Percentiles rank a stretch among this genome's conserved stretches.
phyloP scores from a whole-genome alignment of 2,797 vertebrate species.

The Schizopygopsis malacanthus region DNA sequence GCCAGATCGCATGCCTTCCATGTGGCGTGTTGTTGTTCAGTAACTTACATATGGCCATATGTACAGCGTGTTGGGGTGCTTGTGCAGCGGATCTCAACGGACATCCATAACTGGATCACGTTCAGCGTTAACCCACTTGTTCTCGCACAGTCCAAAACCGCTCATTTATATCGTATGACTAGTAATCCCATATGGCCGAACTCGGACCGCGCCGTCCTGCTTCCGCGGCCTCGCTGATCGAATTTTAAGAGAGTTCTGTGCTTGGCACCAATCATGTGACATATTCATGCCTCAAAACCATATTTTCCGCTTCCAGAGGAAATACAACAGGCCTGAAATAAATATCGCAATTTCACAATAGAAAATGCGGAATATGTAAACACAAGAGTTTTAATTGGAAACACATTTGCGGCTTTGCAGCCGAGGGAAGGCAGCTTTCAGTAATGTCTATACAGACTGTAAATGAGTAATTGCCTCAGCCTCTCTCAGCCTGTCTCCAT shows the following conservation, averaged over 20 bases:
- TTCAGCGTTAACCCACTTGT: slow-evolving; percentile 41
- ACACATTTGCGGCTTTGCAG: slow-evolving; percentile 72
- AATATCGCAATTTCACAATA: slow-evolving; percentile 75
- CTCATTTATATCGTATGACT: slow-evolving; percentile 41
- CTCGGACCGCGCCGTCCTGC: neutral
- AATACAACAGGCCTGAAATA: slow-evolving; percentile 67
- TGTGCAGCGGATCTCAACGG: slow-evolving; percentile 24
- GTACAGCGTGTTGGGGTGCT: slow-evolving; percentile 29
- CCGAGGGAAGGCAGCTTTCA: slow-evolving; percentile 58
- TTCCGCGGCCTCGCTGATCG: slow-evolving; percentile 13
- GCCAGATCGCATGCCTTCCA: slow-evolving; percentile 27
- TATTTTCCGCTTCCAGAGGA: slow-evolving; percentile 64
- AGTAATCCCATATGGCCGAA: slow-evolving; percentile 37
- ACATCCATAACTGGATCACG: slow-evolving; percentile 34
- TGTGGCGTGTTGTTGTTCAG: slow-evolving; percentile 40
- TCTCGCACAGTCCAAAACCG: slow-evolving; percentile 31
- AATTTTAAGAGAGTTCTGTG: slow-evolving; percentile 15
- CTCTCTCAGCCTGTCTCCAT: slow-evolving; percentile 68
- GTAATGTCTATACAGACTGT: slow-evolving; percentile 71
- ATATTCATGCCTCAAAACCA: slow-evolving; percentile 47
- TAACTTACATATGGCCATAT: slow-evolving; percentile 45
- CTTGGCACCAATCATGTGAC: slow-evolving; percentile 39
- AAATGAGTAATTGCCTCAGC: slow-evolving; percentile 80
- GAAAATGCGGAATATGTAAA: slow-evolving; percentile 75
- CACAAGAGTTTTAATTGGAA: slow-evolving; percentile 78